Percentiles rank a stretch among this genome's conserved stretches.
These are phyloP conservation scores for Drosophila paulistorum DNA, from an alignment of 1,140 invertebrate species.

Conservation along the genomic window DNA sequence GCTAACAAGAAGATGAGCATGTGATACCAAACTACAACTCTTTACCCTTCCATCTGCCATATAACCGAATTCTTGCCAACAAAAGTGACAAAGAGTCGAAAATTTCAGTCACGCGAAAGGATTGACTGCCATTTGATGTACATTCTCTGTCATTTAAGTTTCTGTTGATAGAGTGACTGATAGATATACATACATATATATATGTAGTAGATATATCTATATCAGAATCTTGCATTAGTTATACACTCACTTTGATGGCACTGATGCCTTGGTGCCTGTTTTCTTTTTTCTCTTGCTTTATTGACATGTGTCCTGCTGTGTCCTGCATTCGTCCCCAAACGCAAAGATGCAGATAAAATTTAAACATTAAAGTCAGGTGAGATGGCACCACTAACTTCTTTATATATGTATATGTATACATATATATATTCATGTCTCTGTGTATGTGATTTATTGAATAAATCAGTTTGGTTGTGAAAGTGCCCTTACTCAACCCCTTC, in stretches of 20 bases:
- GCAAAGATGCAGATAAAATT: constrained; percentile 64
- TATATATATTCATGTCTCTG: background rate
- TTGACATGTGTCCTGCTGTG: constrained; percentile 68
- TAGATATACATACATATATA: constrained; percentile 49
- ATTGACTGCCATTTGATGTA: constrained; percentile 79
- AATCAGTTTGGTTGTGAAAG: constrained; percentile 62
- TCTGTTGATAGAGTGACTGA: constrained; percentile 60
- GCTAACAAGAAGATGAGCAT: constrained; percentile 48
- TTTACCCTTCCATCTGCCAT: background rate
- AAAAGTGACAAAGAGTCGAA: constrained; percentile 73
- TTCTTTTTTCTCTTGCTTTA: constrained; percentile 25
- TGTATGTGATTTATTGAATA: constrained; percentile 75
- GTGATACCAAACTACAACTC: constrained; percentile 6
- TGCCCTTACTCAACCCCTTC: constrained; percentile 39
- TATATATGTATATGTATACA: background rate
- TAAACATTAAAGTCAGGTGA: constrained; percentile 56
- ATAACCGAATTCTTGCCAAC: background rate
- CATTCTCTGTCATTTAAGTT: constrained; percentile 78
- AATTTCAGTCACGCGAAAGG: constrained; percentile 79
- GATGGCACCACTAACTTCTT: constrained; percentile 42
- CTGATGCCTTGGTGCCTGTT: constrained; percentile 54
- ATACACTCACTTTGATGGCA: constrained; percentile 41
- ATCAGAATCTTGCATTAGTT: constrained; percentile 5
- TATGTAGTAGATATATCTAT: constrained; percentile 10
- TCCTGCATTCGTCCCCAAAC: no score